Conservation (phyloP, 2,113 vertebrate species). For the Procavia capensis region DNA sequence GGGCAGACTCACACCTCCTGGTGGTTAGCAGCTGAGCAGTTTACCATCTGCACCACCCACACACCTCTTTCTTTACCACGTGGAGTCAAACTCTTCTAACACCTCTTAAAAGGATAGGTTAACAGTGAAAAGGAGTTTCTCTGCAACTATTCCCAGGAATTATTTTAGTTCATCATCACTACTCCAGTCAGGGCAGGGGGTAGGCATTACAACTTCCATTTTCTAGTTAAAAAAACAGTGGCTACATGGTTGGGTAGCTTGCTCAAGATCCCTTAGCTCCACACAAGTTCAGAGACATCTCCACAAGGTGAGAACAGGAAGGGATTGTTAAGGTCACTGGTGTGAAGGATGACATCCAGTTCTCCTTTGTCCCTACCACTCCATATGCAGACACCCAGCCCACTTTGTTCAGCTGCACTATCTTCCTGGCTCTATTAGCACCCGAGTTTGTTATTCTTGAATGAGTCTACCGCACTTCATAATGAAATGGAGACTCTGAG, state of each 20-base stretch:
- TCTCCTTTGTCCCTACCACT: background rate
- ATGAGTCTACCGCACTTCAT: background rate
- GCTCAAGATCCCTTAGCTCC: background rate
- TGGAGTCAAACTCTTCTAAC: background rate
- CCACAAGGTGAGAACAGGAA: background rate
- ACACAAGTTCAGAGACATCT: background rate
- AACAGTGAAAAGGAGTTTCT: background rate
- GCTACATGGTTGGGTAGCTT: background rate
- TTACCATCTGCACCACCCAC: background rate
- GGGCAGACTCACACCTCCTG: background rate
- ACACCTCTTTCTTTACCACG: background rate
- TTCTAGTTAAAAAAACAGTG: background rate
- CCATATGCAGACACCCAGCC: background rate
- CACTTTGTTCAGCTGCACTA: background rate
- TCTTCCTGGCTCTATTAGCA: background rate
- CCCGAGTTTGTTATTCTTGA: background rate
- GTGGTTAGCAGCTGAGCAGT: background rate
- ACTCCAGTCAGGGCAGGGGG: background rate
- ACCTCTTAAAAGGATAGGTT: constrained; percentile 11
- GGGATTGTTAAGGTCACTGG: background rate
- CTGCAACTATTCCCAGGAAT: background rate
- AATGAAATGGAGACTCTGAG: background rate
- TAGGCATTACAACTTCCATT: background rate
- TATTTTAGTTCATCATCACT: background rate
- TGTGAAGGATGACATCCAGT: background rate